Base-by-base conservation (phyloP, 2,113 vertebrate species). In the Chloroceryle aenea region DNA sequence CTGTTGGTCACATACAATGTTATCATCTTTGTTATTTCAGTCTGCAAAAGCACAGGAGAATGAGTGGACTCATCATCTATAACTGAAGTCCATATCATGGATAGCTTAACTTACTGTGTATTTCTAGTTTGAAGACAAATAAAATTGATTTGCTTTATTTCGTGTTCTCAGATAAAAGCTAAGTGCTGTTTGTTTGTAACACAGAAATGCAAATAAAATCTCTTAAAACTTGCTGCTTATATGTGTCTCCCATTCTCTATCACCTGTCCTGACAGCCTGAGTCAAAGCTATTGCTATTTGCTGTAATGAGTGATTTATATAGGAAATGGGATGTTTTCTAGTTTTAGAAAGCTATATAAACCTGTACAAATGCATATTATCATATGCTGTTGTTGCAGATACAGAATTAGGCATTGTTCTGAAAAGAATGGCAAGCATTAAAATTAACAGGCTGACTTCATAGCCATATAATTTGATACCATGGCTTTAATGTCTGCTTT, bases 21-120 rank as follows among this genome's bases (percentile, higher is more conserved):
- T 79, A 42, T 13, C 0, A 3, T 22, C 38, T 34, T 74, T 81
- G 12, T 52, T 78, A 62, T 58, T 75, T 42, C 18, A 48, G 17
- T 27, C 43, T 72, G 26, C 30, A 75, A 81, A 86, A 67, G 40
- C 64, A 48, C 6, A 13, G 14, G 22, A 63, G 20, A 90, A 53
- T 3, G 7, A 47, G 15, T 11, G 19, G 47, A 52, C 34, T 71
- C 0, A 0, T 74, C 27, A 64, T 38, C 29, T 82, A 7, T 7
- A 58, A 48, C 7, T 89, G 61, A 45, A 84, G 67, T 29, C 7
- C 16, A 6, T 29, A 42, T 27, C 16, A 43, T 52, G 64, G 21
- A 72, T 75, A 78, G 29, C 16, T 72, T 22, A 42, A 17, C 61
- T 85, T 30, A 52, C 13, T 48, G 20, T 16, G 11, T 20, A 74